Evolutionary conservation across 2,888 invertebrate species (phyloP), one percentile per base, ranked within the genome.

Genomic region (Apeira syringaria): DNA sequence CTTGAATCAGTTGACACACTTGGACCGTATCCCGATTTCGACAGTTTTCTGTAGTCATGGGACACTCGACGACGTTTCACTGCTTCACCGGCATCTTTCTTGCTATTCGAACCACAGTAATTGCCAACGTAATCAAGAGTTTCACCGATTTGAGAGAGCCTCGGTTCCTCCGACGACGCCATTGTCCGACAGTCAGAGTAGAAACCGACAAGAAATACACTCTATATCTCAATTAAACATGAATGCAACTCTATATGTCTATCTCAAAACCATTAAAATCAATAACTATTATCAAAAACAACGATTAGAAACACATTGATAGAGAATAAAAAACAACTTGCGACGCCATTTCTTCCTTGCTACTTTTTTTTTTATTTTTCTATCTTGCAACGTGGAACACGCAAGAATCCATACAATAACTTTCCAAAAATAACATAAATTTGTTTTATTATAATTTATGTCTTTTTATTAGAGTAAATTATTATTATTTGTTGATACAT

Each of bases 311-410:
- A 83, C 74, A 78, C 78, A 79, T 70, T 78, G 70, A 73, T 74
- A 71, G 68, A 57, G 71, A 76, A 72, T 82, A 83, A 84, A 89
- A 89, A 86, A 88, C 87, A 89, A 87, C 80, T 79, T 81, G 80
- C 84, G 89, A 88, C 89, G 89, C 89, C 89, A 89, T 89, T 89
- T 87, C 69, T 75, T 42, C 56, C 76, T 77, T 77, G 74, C 27
- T 29, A 27, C 9, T 9, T 74, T 27, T 24, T 45, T 48, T 57
- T 61, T 68, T 61, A 64, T 60, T 71, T 72, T 65, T 71, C 61
- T 63, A 56, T 58, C 54, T 5, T 46, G 50, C 61, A 49, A 56
- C 61, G 60, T 56, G 41, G 54, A 47, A 66, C 31, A 22, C 12
- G 6, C 5, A 13, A 9, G 11, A 7, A n/a, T 22, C 27, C n/a